Evolutionary conservation across 2,113 vertebrate genomes (phyloP), one percentile per base, ranked within the genome.

Genomic region (Misgurnus mizolepis): DNA sequence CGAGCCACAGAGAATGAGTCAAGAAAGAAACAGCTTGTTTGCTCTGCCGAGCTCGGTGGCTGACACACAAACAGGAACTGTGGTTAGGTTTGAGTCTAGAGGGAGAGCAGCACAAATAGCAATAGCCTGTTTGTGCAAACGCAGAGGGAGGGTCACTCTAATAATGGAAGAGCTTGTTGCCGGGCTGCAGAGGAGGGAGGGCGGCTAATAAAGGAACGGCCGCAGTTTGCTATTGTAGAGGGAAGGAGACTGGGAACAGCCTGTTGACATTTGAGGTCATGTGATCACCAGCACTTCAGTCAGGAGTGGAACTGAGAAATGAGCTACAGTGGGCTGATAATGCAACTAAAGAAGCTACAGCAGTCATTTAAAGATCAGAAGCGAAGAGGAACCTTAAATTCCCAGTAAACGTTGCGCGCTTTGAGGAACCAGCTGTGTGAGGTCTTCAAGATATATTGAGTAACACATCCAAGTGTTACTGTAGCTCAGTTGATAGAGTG

Each of bases 11-110:
- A 22, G 64, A 76, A 53, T 56, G 81, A 83, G 71, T 60, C 64
- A 80, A 76, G 64, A 82, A 64, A 80, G 86, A 81, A 87, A 87
- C 65, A 86, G 88, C 87, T 85, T 88, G 87, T 87, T 84, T 85
- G 85, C 79, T 85, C 1, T 72, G 56, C 80, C 64, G 70, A 18
- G 10, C 83, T 80, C 49, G 58, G 77, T 64, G 77, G 80, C 56
- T 80, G 79, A 80, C 76, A 82, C 71, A 83, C 81, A 83, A 76
- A 83, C 74, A 81, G 82, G 82, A 86, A 86, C 79, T 78, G 79
- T 76, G 82, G 84, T 85, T 85, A 72, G 77, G 77, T 85, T 82
- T 64, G 76, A 72, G 71, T 82, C 61, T 80, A 73, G 65, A 81
- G 79, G 81, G 81, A 86, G 76, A 56, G 79, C 71, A 70, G 47